Evolutionary conservation across 1,140 invertebrate species (phyloP), one percentile per base, ranked within the genome.

Genomic region (Polypedilum pembai): DNA sequence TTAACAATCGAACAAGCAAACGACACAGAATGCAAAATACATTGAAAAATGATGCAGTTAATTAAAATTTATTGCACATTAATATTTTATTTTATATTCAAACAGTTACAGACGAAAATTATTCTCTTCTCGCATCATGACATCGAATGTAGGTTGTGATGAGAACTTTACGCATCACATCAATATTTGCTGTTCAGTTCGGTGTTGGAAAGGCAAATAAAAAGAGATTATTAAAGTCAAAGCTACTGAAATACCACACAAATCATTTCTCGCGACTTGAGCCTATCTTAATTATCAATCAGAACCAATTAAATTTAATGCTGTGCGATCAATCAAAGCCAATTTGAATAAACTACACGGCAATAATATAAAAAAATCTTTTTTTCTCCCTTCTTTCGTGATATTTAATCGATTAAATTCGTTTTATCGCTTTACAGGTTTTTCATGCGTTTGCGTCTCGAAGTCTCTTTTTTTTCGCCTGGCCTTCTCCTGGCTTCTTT

Each of bases 201-300:
- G 45, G n/a, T n/a, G 45, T 56, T 56, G 12, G n/a, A 56, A 15
- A 56, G n/a, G 12, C 0, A 15, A 56, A 12, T 12, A 56, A n/a
- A 56, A 20, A 69, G 18, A 69, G 8, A 69, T 69, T 69, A 69
- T 69, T 69, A 69, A 21, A 18, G n/a, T 69, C 65, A 69, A 69
- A 69, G 65, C 65, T 69, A 20, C 65, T 69, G 65, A 69, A 69
- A 69, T 69, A 18, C 65, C 65, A 69, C 65, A 69, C 65, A 20
- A 69, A 69, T 69, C 65, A 69, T 69, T 69, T 69, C 17, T 69
- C 45, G 12, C 45, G 45, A 56, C 45, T 56, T 33, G 24, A 12
- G 17, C 65, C 65, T 69, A 69, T 69, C 65, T 69, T 69, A 69
- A 69, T 69, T 69, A 69, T 69, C 65, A 21, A 69, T 69, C 65